A percentile compares a stretch with the other conserved stretches of the same genome.
These are phyloP conservation scores for Lucinisca nassula DNA, from an alignment of 2,888 invertebrate species.

Conservation along the genomic window DNA sequence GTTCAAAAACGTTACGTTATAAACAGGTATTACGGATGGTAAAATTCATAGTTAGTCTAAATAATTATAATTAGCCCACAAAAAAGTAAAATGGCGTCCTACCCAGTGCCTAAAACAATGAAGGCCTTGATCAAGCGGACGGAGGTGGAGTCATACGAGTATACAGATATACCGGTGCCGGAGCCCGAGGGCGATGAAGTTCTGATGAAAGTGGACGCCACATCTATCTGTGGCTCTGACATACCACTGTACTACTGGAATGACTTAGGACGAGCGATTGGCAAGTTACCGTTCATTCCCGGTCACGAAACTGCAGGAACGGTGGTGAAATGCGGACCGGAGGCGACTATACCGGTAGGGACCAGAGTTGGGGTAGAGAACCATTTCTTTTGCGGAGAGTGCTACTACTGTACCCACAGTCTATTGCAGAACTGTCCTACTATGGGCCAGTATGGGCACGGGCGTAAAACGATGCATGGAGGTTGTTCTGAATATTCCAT, in stretches of 20 bases:
- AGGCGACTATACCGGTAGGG: conserved; percentile 78
- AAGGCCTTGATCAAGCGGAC: conserved; percentile 81
- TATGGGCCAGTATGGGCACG: conserved; percentile 86
- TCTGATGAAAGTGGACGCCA: conserved; percentile 77
- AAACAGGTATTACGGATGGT: too few relatives aligned
- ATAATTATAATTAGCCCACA: too few relatives aligned
- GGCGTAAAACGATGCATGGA: conserved; percentile 82
- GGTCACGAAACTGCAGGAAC: conserved; percentile 85
- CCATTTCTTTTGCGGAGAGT: conserved; percentile 84
- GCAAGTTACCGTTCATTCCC: conserved; percentile 84
- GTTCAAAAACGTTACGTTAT: too few relatives aligned
- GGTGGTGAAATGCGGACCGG: conserved; percentile 84
- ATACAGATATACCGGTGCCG: conserved; percentile 79
- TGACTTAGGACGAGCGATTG: conserved; percentile 81
- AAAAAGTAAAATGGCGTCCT: conserved; percentile 53
- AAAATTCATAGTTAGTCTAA: too few relatives aligned
- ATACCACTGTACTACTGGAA: conserved; percentile 84
- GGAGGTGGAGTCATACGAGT: conserved; percentile 79
- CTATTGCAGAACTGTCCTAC: conserved; percentile 81
- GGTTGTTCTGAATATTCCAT: conserved; percentile 85
- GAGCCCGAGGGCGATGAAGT: conserved; percentile 82
- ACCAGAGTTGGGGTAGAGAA: conserved; percentile 84
- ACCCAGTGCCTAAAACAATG: conserved; percentile 72
- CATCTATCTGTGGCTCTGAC: conserved; percentile 85
- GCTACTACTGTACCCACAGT: conserved; percentile 82